phyloP scores from a whole-genome alignment of 23 tunicate genomes.

The Ascidia mentula region DNA sequence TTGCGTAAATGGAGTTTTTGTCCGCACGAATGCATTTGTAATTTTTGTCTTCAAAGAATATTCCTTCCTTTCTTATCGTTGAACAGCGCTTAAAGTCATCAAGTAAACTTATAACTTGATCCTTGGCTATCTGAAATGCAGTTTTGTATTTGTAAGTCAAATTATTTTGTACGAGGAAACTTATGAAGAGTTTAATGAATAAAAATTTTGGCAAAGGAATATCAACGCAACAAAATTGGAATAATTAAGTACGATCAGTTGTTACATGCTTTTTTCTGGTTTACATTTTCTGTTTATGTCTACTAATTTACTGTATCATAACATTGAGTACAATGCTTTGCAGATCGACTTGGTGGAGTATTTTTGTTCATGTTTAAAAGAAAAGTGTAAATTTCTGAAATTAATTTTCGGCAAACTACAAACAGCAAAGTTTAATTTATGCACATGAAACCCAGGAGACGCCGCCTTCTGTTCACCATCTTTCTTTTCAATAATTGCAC shows the following conservation, averaged over 20 bases:
- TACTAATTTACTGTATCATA: not conserved
- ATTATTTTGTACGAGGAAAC: no score
- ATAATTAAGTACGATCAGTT: no score
- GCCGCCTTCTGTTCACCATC: conserved; percentile 66
- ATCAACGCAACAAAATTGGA: no score
- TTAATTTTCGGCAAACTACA: not conserved
- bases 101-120: conserved; percentile 41
- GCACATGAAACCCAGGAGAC: conserved; percentile 81
- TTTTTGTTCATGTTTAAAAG: not conserved
- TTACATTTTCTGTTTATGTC: not conserved
- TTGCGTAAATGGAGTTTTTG: conserved; percentile 82
- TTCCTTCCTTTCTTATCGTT: conserved; percentile 68
- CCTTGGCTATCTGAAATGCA: not conserved
- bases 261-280: not conserved
- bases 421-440: not conserved
- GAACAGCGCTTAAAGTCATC: conserved; percentile 77
- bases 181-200: no score
- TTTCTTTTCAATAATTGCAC: conserved; percentile 79
- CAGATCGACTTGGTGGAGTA: no score
- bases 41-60: conserved; percentile 62
- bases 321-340: no score
- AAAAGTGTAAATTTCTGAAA: not conserved
- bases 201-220: no score
- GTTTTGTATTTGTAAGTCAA: no score
- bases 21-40: conserved; percentile 85